Evolutionary conservation across 2,113 vertebrate species (phyloP).

Genomic region (Hippocampus guttulatus): DNA sequence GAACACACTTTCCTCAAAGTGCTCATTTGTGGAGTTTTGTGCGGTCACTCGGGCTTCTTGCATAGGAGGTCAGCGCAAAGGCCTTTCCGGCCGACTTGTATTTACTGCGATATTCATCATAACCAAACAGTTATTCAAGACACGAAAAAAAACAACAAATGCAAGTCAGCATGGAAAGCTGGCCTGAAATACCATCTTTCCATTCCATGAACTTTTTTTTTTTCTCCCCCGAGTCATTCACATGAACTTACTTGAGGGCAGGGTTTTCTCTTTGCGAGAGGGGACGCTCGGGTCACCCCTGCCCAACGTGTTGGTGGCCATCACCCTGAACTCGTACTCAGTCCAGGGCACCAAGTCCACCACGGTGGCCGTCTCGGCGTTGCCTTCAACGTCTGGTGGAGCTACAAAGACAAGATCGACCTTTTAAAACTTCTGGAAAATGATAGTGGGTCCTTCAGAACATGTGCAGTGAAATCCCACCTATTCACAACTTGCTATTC

Average conservation of each 20-base stretch:
- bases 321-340: constrained; percentile 94
- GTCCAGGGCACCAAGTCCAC: constrained; percentile 90
- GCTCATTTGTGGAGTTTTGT: constrained; percentile 60
- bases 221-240: neutral
- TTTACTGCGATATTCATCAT: constrained; percentile 34
- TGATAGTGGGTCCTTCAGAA: neutral
- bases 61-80: constrained; percentile 33
- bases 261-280: constrained; percentile 79
- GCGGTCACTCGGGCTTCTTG: constrained; percentile 51
- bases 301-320: constrained; percentile 89
- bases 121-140: constrained; percentile 47
- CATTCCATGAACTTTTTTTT: constrained; percentile 22
- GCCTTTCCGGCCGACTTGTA: constrained; percentile 53
- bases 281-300: constrained; percentile 87
- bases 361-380: constrained; percentile 83
- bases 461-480: no score
- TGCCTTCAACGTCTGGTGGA: constrained; percentile 87
- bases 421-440: neutral
- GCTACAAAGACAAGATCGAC: constrained; percentile 60
- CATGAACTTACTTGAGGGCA: constrained; percentile 78
- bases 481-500: no score
- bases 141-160: constrained; percentile 22
- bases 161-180: constrained; percentile 44
- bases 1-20: constrained; percentile 55
- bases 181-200: constrained; percentile 22